These are phyloP conservation scores for Oryzias woworae DNA, from an alignment of 2,113 vertebrate species.

Conservation along the genomic window DNA sequence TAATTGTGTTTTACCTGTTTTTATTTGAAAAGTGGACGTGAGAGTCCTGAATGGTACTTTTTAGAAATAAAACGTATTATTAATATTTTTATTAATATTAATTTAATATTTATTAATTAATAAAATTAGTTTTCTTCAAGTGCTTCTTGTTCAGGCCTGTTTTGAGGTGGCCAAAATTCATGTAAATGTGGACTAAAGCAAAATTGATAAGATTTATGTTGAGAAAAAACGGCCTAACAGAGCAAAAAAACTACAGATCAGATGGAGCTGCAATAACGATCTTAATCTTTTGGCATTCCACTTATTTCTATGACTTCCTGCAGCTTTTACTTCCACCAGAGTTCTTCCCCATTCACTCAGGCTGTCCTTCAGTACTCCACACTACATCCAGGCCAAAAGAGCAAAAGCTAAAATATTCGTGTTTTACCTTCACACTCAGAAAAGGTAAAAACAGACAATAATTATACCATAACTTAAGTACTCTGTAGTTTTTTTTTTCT, in stretches of 20 bases:
- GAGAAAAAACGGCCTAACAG: neutral
- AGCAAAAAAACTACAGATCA: conserved; percentile 4
- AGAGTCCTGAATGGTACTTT: too few relatives aligned
- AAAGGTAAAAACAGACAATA: neutral
- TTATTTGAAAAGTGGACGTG: too few relatives aligned
- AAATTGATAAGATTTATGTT: neutral
- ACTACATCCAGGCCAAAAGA: conserved; percentile 55
- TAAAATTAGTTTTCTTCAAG: too few relatives aligned
- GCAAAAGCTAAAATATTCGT: conserved; percentile 51
- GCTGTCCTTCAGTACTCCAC: conserved; percentile 41
- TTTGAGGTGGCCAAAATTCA: too few relatives aligned
- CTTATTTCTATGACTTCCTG: conserved; percentile 39
- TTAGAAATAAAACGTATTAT: too few relatives aligned
- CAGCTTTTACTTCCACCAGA: conserved; percentile 46
- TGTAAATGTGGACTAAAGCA: neutral
- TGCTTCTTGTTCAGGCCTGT: too few relatives aligned
- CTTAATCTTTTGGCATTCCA: conserved; percentile 43
- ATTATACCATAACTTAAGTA: neutral
- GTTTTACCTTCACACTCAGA: conserved; percentile 22
- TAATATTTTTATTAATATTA: too few relatives aligned
- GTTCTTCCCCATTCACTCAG: conserved; percentile 46
- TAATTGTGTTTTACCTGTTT: too few relatives aligned
- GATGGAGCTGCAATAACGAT: conserved; percentile 37
- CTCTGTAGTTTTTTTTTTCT: neutral
- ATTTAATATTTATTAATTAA: too few relatives aligned